phyloP scores from a whole-genome alignment of 2,888 invertebrate genomes.

The Cantharis nigra region DNA sequence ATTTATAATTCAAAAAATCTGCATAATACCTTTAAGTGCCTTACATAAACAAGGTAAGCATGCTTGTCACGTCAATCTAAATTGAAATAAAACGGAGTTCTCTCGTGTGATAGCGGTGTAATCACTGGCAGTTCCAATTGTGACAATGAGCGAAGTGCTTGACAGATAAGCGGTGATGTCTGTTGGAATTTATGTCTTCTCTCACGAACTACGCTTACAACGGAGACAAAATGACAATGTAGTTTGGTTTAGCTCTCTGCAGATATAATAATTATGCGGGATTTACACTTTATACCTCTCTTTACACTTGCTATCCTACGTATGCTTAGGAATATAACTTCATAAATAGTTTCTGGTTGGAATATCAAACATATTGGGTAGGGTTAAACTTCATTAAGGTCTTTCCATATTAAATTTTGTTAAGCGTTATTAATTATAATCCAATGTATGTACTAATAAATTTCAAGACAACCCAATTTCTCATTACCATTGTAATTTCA shows the following conservation, averaged over 20 bases:
- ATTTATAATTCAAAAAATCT: not conserved
- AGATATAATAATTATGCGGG: slow-evolving; percentile 35
- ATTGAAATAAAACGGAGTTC: slow-evolving; percentile 27
- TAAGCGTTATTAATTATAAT: slow-evolving; percentile 1
- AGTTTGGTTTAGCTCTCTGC: slow-evolving; percentile 35
- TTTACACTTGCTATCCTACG: slow-evolving; percentile 13
- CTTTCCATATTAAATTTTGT: not conserved
- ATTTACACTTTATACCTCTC: slow-evolving; percentile 15
- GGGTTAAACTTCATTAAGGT: not conserved
- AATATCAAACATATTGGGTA: slow-evolving; percentile 12
- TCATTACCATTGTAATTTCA: not conserved
- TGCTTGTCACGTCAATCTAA: slow-evolving; percentile 24
- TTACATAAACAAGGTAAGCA: slow-evolving; percentile 17
- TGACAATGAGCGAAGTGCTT: slow-evolving; percentile 40
- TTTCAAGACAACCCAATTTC: not conserved
- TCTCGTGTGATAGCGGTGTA: slow-evolving; percentile 33
- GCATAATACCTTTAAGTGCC: slow-evolving; percentile 1
- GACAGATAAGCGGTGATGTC: slow-evolving; percentile 38
- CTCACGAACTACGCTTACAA: slow-evolving; percentile 29
- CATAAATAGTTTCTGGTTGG: slow-evolving; percentile 16
- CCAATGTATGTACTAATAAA: not conserved
- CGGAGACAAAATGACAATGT: slow-evolving; percentile 29
- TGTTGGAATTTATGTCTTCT: slow-evolving; percentile 35
- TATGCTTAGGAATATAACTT: slow-evolving; percentile 16
- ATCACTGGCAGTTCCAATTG: slow-evolving; percentile 38